A percentile compares a stretch with the other conserved stretches of the same genome.
phyloP scores from a whole-genome alignment of 2,888 invertebrate genomes.

The Neoitamus cyanurus region DNA sequence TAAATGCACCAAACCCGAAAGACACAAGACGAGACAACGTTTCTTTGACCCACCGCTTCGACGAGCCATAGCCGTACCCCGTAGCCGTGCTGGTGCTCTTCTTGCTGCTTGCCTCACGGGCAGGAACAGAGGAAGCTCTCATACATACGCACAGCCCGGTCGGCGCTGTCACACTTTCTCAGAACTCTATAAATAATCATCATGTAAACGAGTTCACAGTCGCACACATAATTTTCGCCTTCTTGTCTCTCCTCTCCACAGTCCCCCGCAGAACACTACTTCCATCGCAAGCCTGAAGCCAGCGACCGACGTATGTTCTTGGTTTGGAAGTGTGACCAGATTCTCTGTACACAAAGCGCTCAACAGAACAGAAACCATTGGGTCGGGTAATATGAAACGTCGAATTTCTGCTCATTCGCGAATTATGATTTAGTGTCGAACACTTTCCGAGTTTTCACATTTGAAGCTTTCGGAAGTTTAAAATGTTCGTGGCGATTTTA shows the following conservation, averaged over 20 bases:
- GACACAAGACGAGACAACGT: conserved; percentile 21
- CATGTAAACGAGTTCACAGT: conserved; percentile 40
- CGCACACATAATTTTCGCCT: neutral
- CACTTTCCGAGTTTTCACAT: too few relatives aligned
- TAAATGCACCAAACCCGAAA: conserved; percentile 39
- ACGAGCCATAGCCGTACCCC: conserved; percentile 4
- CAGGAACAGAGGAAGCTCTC: conserved; percentile 23
- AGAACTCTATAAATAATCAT: conserved; percentile 38
- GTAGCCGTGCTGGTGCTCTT: neutral
- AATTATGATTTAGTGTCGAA: too few relatives aligned
- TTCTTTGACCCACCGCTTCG: conserved; percentile 44
- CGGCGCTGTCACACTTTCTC: neutral
- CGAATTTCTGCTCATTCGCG: neutral
- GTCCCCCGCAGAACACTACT: too few relatives aligned
- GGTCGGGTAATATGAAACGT: neutral
- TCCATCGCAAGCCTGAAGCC: too few relatives aligned
- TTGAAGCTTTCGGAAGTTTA: too few relatives aligned
- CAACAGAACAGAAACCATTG: neutral
- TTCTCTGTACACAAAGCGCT: neutral
- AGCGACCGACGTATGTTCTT: neutral
- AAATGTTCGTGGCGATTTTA: too few relatives aligned
- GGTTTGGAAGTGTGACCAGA: neutral
- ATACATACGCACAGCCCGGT: neutral
- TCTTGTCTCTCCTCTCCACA: neutral
- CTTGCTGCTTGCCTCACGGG: neutral